Conservation (phyloP, 2,113 vertebrate species). For the Psittacus erithacus region DNA sequence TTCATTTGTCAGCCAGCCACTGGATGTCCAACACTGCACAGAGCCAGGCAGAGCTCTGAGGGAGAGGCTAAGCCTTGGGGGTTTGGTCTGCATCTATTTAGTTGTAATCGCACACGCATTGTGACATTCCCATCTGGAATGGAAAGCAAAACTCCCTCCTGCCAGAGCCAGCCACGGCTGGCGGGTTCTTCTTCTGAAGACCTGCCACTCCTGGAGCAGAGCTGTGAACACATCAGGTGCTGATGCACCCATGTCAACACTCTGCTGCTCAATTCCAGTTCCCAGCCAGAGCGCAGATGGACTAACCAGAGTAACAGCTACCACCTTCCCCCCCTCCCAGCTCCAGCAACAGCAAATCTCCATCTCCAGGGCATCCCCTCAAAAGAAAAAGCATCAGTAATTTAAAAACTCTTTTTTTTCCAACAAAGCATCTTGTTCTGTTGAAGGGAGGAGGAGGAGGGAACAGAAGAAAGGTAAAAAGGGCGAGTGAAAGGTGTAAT, state of each 20-base stretch:
- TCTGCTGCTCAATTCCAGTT: neutral
- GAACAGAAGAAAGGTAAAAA: constrained; percentile 32
- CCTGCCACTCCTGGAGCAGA: neutral
- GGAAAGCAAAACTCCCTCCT: neutral
- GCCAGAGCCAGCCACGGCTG: constrained; percentile 4
- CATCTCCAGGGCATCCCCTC: neutral
- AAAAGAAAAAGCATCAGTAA: constrained; percentile 11
- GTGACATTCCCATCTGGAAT: neutral
- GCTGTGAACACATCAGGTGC: neutral
- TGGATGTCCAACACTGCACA: neutral
- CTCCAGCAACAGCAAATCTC: neutral
- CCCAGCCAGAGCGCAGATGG: neutral
- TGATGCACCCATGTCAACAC: neutral
- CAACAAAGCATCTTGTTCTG: constrained; percentile 54
- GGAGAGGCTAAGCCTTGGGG: neutral
- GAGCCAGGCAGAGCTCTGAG: neutral
- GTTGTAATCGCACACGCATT: neutral
- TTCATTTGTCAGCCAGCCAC: constrained; percentile 31
- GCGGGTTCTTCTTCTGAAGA: neutral
- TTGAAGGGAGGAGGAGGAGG: constrained; percentile 29
- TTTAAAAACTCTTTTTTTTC: constrained; percentile 5
- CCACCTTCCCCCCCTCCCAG: neutral
- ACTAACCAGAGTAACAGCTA: neutral
- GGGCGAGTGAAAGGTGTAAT: constrained; percentile 2
- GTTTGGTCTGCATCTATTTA: neutral